Percentiles rank a stretch among this genome's conserved stretches.
phyloP scores from a whole-genome alignment of 2,113 vertebrate species.

The Gadus macrocephalus region DNA sequence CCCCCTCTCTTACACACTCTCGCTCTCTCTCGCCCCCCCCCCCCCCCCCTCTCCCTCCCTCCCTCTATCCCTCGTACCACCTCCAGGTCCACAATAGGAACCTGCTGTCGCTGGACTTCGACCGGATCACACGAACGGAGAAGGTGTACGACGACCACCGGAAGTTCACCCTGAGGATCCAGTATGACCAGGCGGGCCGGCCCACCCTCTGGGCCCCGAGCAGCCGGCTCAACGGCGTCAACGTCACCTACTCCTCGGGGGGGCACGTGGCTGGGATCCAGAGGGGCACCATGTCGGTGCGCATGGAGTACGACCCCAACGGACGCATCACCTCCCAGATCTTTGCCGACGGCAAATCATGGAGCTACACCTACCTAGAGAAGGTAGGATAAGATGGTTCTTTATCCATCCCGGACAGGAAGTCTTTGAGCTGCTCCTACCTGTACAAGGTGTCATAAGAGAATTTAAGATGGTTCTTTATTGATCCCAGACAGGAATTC shows the following conservation, averaged over 20 bases:
- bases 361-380: conserved; percentile 96
- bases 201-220: conserved; percentile 97
- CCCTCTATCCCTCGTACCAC: background rate
- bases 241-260: conserved; percentile 89
- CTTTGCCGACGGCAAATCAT: conserved; percentile 95
- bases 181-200: conserved; percentile 88
- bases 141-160: conserved; percentile 98
- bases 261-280: conserved; percentile 93
- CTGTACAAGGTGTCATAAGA: too few species aligned
- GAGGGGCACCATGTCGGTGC: conserved; percentile 95
- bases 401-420: too few species aligned
- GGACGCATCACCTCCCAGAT: conserved; percentile 90
- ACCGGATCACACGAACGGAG: conserved; percentile 96
- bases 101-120: conserved; percentile 92
- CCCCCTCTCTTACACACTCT: too few species aligned
- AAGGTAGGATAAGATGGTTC: conserved; percentile 66
- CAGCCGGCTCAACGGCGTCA: conserved; percentile 91
- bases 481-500: too few species aligned
- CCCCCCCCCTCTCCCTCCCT: too few species aligned
- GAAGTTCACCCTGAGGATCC: conserved; percentile 94
- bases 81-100: conserved; percentile 95
- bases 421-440: too few species aligned
- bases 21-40: too few species aligned
- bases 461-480: too few species aligned
- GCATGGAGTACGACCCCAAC: conserved; percentile 93